These are phyloP conservation scores for Poecilus cupreus DNA, from an alignment of 2,888 invertebrate species.

Conservation along the genomic window DNA sequence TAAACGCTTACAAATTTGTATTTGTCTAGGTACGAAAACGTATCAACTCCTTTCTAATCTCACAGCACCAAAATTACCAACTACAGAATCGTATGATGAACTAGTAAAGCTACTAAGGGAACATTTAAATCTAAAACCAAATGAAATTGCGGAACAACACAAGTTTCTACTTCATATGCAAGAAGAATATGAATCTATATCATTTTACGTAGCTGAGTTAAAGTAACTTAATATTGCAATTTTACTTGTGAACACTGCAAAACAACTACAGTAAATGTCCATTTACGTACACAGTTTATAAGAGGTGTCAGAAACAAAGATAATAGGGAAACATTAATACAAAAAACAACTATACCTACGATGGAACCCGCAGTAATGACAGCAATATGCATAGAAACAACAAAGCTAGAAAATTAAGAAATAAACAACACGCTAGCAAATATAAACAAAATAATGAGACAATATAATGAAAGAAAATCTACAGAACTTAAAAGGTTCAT, in stretches of 20 bases:
- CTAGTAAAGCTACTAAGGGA: constrained; percentile 18
- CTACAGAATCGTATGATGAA: neutral
- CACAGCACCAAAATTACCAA: constrained; percentile 10
- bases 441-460: neutral
- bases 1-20: constrained; percentile 15
- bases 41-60: too few relatives aligned
- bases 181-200: constrained; percentile 11
- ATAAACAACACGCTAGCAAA: neutral
- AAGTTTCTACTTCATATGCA: constrained; percentile 1
- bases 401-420: neutral
- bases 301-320: neutral
- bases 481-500: neutral
- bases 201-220: neutral
- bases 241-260: constrained; percentile 16
- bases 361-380: neutral
- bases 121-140: constrained; percentile 10
- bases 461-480: neutral
- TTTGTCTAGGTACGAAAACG: constrained; percentile 45
- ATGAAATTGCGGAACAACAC: too few relatives aligned
- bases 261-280: neutral
- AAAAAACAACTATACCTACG: neutral
- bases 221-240: constrained; percentile 11
- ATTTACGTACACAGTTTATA: constrained; percentile 25
- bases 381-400: neutral
- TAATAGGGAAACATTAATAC: neutral